Conservation (phyloP, 2,888 invertebrate genomes). For the Luffia ferchaultella region DNA sequence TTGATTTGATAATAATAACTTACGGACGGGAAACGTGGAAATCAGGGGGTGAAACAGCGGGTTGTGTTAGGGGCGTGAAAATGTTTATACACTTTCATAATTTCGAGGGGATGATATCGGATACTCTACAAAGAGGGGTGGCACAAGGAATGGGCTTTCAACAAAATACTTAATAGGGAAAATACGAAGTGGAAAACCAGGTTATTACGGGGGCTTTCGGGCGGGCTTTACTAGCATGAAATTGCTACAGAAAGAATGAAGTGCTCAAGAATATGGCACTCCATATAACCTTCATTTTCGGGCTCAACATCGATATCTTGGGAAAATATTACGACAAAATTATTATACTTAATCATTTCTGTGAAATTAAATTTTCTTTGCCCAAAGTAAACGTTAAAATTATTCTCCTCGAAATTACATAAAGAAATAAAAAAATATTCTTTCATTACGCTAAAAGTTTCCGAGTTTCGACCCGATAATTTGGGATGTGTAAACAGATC, state of each 20-base stretch:
- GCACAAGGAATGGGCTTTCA: conserved; percentile 41
- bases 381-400: neutral
- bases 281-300: neutral
- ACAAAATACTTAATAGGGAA: conserved; percentile 56
- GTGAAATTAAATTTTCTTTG: neutral
- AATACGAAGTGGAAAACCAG: conserved; percentile 49
- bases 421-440: too few species aligned
- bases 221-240: neutral
- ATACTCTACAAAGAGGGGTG: conserved; percentile 41
- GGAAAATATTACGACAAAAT: neutral
- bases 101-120: conserved; percentile 59
- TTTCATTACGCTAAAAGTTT: too few species aligned
- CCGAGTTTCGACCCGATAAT: too few species aligned
- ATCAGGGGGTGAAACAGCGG: conserved; percentile 32
- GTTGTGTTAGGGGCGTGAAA: conserved; percentile 46
- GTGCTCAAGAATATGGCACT: neutral
- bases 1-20: conserved; percentile 66
- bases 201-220: conserved; percentile 34
- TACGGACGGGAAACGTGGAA: conserved; percentile 46
- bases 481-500: conserved; percentile 19
- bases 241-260: neutral
- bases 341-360: neutral
- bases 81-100: conserved; percentile 66
- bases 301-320: neutral
- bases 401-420: too few species aligned